Evolutionary conservation across 2,888 invertebrate genomes (phyloP).

Genomic region (Trichacis sp.): DNA sequence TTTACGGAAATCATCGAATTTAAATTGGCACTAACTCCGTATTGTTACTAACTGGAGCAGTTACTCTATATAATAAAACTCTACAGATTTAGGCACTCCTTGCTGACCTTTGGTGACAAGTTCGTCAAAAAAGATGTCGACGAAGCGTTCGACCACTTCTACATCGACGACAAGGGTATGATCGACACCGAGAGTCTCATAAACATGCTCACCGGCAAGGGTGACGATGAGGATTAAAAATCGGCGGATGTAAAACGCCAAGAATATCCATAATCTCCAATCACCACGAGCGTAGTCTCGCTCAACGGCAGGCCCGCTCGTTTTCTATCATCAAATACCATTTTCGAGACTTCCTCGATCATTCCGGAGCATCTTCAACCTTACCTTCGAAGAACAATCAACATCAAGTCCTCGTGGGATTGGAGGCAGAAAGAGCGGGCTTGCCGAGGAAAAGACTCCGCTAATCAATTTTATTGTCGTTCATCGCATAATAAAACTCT

Average conservation of each 20-base stretch:
- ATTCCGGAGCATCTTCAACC: background rate
- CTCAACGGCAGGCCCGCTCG: conserved; percentile 11
- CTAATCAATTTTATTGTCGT: background rate
- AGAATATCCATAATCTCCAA: conserved; percentile 17
- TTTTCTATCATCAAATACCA: background rate
- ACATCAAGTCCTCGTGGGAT: background rate
- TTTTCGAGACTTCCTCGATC: background rate
- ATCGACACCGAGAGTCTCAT: conserved; percentile 34
- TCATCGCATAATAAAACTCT: background rate
- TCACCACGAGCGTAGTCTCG: conserved; percentile 28
- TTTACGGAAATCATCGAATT: too few species aligned
- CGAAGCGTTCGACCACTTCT: conserved; percentile 93
- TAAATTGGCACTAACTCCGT: too few species aligned
- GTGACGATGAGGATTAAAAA: conserved; percentile 19
- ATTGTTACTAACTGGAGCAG: too few species aligned
- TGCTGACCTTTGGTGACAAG: conserved; percentile 34
- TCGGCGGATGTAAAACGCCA: background rate
- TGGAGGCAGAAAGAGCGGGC: conserved; percentile 3
- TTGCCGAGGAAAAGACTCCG: background rate
- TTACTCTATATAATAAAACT: background rate
- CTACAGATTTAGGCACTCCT: conserved; percentile 29
- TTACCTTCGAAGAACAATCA: too few species aligned
- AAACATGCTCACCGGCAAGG: conserved; percentile 31
- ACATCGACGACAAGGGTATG: conserved; percentile 74
- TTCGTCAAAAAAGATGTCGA: conserved; percentile 72